These are phyloP conservation scores for Gephyroberyx darwinii DNA, from an alignment of 2,797 vertebrate species.

Conservation along the genomic window DNA sequence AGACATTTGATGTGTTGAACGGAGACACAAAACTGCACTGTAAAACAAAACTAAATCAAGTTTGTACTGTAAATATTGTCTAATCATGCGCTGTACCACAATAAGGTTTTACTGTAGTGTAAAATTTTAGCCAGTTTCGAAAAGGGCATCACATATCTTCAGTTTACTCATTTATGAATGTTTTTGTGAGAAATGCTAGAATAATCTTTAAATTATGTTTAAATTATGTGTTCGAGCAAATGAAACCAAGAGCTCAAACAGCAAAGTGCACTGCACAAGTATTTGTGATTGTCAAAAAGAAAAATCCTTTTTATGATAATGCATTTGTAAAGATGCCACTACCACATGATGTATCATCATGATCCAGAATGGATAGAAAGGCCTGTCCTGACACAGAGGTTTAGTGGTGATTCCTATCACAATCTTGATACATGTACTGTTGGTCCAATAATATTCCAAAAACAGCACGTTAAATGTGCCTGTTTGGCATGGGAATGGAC, in stretches of 20 bases:
- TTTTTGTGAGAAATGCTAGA: neutral
- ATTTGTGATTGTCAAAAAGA: constrained; percentile 36
- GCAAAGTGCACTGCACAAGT: neutral
- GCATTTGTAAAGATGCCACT: constrained; percentile 22
- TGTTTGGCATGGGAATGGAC: too few relatives aligned
- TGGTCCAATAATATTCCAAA: neutral
- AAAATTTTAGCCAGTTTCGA: constrained; percentile 29
- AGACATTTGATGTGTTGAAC: constrained; percentile 3
- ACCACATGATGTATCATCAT: neutral
- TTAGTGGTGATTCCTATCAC: neutral
- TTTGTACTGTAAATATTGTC: constrained; percentile 58
- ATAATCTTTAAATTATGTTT: neutral
- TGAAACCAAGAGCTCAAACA: neutral
- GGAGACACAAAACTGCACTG: constrained; percentile 57
- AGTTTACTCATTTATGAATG: neutral
- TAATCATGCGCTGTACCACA: constrained; percentile 47
- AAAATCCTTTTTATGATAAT: constrained; percentile 46
- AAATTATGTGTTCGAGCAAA: neutral
- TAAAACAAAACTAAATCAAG: constrained; percentile 34
- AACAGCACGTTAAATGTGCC: neutral
- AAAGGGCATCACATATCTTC: constrained; percentile 44
- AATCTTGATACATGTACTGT: neutral
- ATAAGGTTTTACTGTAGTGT: constrained; percentile 54
- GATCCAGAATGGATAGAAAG: neutral
- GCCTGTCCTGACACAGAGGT: neutral